Evolutionary conservation across 2,888 invertebrate genomes (phyloP).

Genomic region (Campaea margaritaria): DNA sequence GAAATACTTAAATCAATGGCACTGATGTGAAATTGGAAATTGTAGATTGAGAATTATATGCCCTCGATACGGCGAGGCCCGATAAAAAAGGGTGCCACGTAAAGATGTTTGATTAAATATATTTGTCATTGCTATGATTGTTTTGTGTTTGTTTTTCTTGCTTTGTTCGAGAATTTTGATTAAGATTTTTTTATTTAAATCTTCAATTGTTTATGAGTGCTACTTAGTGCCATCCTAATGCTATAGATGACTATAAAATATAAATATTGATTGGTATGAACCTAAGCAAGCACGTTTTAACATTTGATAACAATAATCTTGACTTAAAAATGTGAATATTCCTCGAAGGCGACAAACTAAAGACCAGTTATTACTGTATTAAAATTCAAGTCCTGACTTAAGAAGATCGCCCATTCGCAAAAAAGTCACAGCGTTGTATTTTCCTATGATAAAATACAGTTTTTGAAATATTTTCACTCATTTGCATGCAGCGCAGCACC

Average conservation of each 20-base stretch:
- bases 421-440: conserved; percentile 32
- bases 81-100: conserved; percentile 14
- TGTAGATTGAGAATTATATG: conserved; percentile 55
- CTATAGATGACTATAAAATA: too few species aligned
- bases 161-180: background rate
- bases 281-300: background rate
- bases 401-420: conserved; percentile 36
- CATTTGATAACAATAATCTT: background rate
- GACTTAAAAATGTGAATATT: background rate
- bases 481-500: conserved; percentile 46
- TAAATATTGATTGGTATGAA: too few species aligned
- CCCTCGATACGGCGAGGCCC: conserved; percentile 40
- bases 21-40: conserved; percentile 77
- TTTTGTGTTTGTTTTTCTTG: background rate
- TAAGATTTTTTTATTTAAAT: too few species aligned
- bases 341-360: conserved; percentile 8
- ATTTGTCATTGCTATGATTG: background rate
- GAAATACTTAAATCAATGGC: conserved; percentile 81
- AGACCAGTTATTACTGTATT: conserved; percentile 14
- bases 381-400: conserved; percentile 33
- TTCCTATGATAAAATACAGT: conserved; percentile 40
- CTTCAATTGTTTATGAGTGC: too few species aligned
- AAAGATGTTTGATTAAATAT: too few species aligned
- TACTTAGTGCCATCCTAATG: too few species aligned
- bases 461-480: conserved; percentile 43